These are phyloP conservation scores for Drosophila yooni DNA, from an alignment of 2,888 invertebrate genomes.

Conservation along the genomic window DNA sequence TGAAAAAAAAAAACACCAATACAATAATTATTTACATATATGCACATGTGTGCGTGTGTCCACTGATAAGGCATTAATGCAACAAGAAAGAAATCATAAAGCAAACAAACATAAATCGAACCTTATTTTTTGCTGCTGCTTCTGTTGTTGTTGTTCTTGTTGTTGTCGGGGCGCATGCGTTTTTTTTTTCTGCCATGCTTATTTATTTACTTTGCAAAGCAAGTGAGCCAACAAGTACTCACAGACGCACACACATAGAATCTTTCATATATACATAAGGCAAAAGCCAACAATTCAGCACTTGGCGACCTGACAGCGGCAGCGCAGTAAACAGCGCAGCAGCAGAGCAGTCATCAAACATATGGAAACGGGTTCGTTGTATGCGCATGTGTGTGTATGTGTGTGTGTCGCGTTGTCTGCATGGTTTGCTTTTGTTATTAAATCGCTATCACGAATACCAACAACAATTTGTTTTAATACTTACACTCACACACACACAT, in stretches of 20 bases:
- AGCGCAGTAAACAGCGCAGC: slow-evolving; percentile 24
- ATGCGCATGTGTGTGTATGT: slow-evolving; percentile 23
- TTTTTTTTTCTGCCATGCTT: slow-evolving; percentile 50
- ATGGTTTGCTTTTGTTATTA: slow-evolving; percentile 69
- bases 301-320: slow-evolving; percentile 46
- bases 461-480: slow-evolving; percentile 44
- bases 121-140: slow-evolving; percentile 1
- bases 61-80: slow-evolving; percentile 57
- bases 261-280: slow-evolving; percentile 51
- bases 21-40: slow-evolving; percentile 5
- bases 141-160: slow-evolving; percentile 35
- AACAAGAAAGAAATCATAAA: slow-evolving; percentile 34
- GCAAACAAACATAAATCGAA: slow-evolving; percentile 54
- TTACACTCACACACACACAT: slow-evolving; percentile 8
- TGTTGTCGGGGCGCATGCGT: slow-evolving; percentile 71
- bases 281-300: slow-evolving; percentile 63
- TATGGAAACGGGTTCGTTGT: slow-evolving; percentile 72
- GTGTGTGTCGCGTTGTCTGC: slow-evolving; percentile 51
- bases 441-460: slow-evolving; percentile 61
- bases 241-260: slow-evolving; percentile 29
- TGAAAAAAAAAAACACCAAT: background rate
- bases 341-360: slow-evolving; percentile 61
- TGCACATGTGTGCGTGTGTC: slow-evolving; percentile 33
- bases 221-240: slow-evolving; percentile 68
- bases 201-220: slow-evolving; percentile 57